A percentile compares a stretch with the other conserved stretches of the same genome.
Conservation (phyloP, 2,888 invertebrate genomes). For the Torymus auratus region DNA sequence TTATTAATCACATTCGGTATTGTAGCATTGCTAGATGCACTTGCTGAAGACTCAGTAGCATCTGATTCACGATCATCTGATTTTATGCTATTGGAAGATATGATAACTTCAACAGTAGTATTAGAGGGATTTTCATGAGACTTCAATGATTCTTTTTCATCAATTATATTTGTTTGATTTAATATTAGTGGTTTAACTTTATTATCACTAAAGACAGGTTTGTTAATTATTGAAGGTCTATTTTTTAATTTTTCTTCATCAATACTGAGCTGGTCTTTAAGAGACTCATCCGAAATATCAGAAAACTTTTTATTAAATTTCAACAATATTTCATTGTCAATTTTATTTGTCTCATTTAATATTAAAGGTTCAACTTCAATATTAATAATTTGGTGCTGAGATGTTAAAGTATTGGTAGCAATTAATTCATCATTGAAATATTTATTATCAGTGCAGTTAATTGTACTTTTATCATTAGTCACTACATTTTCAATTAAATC, state of each 20-base stretch:
- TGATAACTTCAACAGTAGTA: background rate
- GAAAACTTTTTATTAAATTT: background rate
- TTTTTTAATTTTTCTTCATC: no score
- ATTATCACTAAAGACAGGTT: background rate
- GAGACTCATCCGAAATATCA: background rate
- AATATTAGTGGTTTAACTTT: background rate
- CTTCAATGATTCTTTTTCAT: background rate
- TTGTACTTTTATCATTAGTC: background rate
- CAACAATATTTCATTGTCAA: background rate
- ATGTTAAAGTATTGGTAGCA: no score
- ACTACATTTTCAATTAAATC: background rate
- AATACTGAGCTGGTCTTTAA: no score
- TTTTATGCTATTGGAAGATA: background rate
- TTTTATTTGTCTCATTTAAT: background rate
- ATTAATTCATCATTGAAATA: background rate
- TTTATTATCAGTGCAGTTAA: background rate
- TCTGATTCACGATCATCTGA: background rate
- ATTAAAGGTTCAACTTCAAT: background rate
- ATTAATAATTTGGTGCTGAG: no score
- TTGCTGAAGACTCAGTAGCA: background rate
- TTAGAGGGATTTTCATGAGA: background rate
- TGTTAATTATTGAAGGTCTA: background rate
- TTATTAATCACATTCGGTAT: constrained; percentile 54
- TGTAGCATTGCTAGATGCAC: background rate
- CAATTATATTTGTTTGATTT: background rate